These are phyloP conservation scores for Neelides sp. DNA, from an alignment of 1,140 invertebrate species.

Conservation along the genomic window DNA sequence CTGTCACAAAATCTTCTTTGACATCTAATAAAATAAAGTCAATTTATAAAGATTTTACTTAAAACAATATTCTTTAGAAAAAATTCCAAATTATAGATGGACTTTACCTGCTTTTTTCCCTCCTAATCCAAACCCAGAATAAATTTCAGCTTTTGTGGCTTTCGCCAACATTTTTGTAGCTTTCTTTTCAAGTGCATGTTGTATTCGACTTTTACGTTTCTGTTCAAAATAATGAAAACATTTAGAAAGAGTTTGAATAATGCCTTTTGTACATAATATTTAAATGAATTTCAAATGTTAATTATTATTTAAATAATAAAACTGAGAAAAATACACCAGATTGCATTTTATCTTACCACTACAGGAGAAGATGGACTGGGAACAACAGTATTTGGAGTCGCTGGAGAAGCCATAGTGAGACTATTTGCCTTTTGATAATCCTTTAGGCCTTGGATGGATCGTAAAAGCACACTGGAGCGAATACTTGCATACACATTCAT, in stretches of 20 bases:
- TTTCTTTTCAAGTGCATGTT: conserved; percentile 60
- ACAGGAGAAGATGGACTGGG: conserved; percentile 32
- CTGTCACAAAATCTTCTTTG: conserved; percentile 52
- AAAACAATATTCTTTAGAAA: not conserved
- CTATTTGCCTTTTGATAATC: conserved; percentile 68
- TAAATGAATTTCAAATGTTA: too few species aligned
- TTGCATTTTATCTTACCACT: too few species aligned
- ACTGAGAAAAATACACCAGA: too few species aligned
- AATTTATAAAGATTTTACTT: not conserved
- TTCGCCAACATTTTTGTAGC: conserved; percentile 73
- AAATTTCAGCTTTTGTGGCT: conserved; percentile 66
- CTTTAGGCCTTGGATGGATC: conserved; percentile 60
- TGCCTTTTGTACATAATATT: conserved; percentile 36
- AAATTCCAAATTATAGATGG: not conserved
- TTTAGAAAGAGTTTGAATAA: conserved; percentile 13
- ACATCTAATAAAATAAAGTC: conserved; percentile 34
- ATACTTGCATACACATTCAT: conserved; percentile 66
- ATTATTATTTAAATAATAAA: too few species aligned
- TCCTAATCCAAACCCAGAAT: conserved; percentile 52
- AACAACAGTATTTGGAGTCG: conserved; percentile 1
- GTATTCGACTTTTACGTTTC: conserved; percentile 22
- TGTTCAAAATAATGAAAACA: not conserved
- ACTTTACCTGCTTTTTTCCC: conserved; percentile 38
- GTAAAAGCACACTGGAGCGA: conserved; percentile 58
- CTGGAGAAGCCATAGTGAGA: conserved; percentile 33